Base-by-base conservation (phyloP, 2,113 vertebrate species). In the Microcebus jonahi region DNA sequence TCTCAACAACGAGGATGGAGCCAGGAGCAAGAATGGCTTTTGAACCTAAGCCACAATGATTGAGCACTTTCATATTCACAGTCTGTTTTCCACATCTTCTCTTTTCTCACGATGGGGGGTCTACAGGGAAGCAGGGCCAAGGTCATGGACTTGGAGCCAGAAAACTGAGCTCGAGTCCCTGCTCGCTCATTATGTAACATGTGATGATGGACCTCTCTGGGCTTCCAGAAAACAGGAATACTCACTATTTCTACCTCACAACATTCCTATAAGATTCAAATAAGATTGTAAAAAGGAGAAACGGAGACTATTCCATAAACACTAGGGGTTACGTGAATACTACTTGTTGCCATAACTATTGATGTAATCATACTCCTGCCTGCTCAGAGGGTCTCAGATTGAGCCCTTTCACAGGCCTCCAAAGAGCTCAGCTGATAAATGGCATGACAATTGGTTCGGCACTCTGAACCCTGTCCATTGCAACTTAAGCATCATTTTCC, bases 401-500 rank as follows among this genome's bases (percentile, higher is more conserved):
- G 61, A 73, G 73, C 25, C 67, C 59, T 61, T 93, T 42, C 18
- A 77, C 11, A n/a, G 87, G 59, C 34, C 84, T 93, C 68, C 63
- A 59, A 48, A 39, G 50, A 39, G 50, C 29, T 45, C 73, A 63
- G 80, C 75, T 90, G 94, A 63, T 59, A 89, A 89, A 71, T 4
- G 82, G 82, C 71, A 57, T 48, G 88, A 87, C 63, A 90, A 39
- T 70, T 15, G 59, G 61, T 50, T 92, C 45, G 14, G 71, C 75
- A 70, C 53, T 89, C 75, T 90, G 88, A 87, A 70, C 63, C 25
- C 88, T 23, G 65, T 48, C 76, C 79, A 36, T 81, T 91, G 85
- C 86, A 85, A 79, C 71, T 25, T 77, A 90, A 88, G 94, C 84
- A 95, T 88, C 88, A 29, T 59, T 90, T 95, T 96, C 84, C 92